Evolutionary conservation across 2,797 vertebrate genomes (phyloP).

Genomic region (Manis pentadactyla): DNA sequence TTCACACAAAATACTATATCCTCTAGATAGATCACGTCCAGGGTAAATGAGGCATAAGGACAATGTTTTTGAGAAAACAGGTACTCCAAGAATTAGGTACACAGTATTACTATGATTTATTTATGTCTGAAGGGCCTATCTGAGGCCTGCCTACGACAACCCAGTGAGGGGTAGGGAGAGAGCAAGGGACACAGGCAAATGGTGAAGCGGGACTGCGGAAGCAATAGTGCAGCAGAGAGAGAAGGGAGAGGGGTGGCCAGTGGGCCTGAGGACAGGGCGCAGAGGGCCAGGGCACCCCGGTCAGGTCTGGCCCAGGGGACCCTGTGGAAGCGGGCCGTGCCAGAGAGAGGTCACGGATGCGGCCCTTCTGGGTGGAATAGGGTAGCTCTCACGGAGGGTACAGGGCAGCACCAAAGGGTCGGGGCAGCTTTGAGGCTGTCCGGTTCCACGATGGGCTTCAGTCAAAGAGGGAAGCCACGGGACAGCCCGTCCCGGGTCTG

Average conservation of each 20-base stretch:
- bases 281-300: neutral
- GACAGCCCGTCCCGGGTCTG: neutral
- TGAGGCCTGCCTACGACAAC: neutral
- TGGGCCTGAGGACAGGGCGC: neutral
- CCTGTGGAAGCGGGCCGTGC: neutral
- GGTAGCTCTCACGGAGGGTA: neutral
- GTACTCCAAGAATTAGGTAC: neutral
- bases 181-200: neutral
- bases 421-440: rapidly evolving
- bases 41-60: neutral
- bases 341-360: neutral
- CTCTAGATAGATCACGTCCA: neutral
- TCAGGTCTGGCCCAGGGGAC: neutral
- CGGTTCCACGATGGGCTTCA: neutral
- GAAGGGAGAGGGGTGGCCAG: neutral
- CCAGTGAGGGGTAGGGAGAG: neutral
- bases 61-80: neutral
- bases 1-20: neutral
- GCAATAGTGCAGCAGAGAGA: neutral
- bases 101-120: neutral
- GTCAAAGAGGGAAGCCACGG: neutral
- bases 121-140: neutral
- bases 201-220: neutral
- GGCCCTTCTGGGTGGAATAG: neutral
- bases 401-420: neutral